Evolutionary conservation across 2,113 vertebrate species (phyloP), one percentile per base, ranked within the genome.

Genomic region (Dromaius novaehollandiae): DNA sequence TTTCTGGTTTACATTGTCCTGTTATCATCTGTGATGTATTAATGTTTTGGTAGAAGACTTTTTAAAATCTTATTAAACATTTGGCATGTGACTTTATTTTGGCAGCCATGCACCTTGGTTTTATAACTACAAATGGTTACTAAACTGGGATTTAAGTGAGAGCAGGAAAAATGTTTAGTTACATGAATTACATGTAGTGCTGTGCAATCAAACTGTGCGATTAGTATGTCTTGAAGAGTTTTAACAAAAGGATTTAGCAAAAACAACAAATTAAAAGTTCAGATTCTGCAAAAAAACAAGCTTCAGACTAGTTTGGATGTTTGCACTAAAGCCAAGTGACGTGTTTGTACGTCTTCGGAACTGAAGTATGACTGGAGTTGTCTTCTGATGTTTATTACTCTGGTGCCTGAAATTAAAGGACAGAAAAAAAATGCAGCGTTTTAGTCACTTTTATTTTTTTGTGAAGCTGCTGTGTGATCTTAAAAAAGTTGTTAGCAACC

Each of bases 301-400:
- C 24, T 69, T 75, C 6, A 25, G 5, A 21, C 17, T 58, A 50
- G 14, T 36, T n/a, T 60, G 13, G 34, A 11, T 88, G 26, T 55
- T 83, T 22, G n/a, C 9, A 56, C 34, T 11, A 69, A 88, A 82
- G 46, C 13, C 19, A 44, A 74, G 44, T 60, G 19, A 16, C 2
- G 2, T 58, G 11, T 76, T 68, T 68, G 9, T 80, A 36, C 13
- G 12, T 71, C 20, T 56, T 71, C 24, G 83, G 79, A 77, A 55
- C 34, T 34, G 74, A 19, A 0, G 0, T 1, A 1, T 60, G 34
- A 20, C 30, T 79, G 9, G 19, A 70, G n/a, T 26, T 65, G 9
- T 69, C 12, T 55, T 88, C 22, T 46, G 2, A 13, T 82, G 11
- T 79, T 79, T 88, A 36, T 38, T 30, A 50, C 7, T 82, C 3